Conservation (phyloP, 2,888 invertebrate species). For the Poecilobothrus nobilitatus region DNA sequence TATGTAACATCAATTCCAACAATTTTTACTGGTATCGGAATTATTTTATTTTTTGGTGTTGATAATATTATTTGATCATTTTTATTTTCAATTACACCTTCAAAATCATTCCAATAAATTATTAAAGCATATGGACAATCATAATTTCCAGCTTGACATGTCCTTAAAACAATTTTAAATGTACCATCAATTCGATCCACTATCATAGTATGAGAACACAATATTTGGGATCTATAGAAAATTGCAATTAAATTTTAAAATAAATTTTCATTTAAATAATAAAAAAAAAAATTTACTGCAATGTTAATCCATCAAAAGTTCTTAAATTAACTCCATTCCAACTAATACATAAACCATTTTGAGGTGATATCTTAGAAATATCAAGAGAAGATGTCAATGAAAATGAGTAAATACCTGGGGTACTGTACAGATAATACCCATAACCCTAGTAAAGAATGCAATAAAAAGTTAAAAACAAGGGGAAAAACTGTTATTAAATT, state of each 20-base stretch:
- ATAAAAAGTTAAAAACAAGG: slow-evolving; percentile 25
- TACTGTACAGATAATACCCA: not conserved
- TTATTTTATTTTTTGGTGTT: slow-evolving; percentile 47
- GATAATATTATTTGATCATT: slow-evolving; percentile 49
- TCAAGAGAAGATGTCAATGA: not conserved
- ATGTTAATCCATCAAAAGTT: slow-evolving; percentile 75
- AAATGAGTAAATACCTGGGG: not conserved
- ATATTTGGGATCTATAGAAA: slow-evolving; percentile 57
- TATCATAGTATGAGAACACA: slow-evolving; percentile 66
- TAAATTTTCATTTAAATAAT: slow-evolving; percentile 12
- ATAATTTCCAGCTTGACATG: slow-evolving; percentile 49
- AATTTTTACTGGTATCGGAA: slow-evolving; percentile 61
- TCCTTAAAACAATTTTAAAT: slow-evolving; percentile 57
- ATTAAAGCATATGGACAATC: slow-evolving; percentile 40
- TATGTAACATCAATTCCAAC: slow-evolving; percentile 66
- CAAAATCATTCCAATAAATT: slow-evolving; percentile 48
- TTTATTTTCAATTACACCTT: not conserved
- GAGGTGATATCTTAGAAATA: slow-evolving; percentile 42
- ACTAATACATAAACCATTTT: slow-evolving; percentile 62
- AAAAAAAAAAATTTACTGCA: slow-evolving; percentile 47
- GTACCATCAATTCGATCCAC: slow-evolving; percentile 61
- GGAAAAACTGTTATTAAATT: not conserved
- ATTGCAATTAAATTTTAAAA: not conserved
- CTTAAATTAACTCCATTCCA: slow-evolving; percentile 77
- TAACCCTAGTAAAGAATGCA: slow-evolving; percentile 32